Evolutionary conservation across 2,113 vertebrate genomes (phyloP), one percentile per base, ranked within the genome.

Genomic region (Oreamnos americanus): DNA sequence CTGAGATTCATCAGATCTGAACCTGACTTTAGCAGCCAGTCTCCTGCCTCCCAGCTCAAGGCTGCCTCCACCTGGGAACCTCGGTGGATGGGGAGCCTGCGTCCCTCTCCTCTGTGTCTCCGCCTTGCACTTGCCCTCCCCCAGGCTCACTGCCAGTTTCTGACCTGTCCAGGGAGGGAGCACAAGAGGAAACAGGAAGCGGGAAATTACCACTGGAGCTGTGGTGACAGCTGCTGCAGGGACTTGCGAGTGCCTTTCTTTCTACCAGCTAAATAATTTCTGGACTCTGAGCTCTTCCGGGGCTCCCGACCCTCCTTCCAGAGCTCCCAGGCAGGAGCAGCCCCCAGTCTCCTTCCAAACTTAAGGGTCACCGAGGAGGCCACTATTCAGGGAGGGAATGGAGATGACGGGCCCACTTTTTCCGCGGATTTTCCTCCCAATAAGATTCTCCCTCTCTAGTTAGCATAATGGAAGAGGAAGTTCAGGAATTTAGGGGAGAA

Each of bases 61-160:
- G 57, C 28, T 23, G 3, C 43, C 55, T 78, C 53, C 2, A 0
- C 1, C 30, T 47, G 26, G 87, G 82, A 47, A 19, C 83, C 91
- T 71, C 0, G 0, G 1, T 55, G 30, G 23, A 2, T 21, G 2
- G 49, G 30, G 25, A 62, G 43, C 88, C 74, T 58, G 39, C 33
- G 4, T 30, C 3, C 83, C 45, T 47, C n/a, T 51, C 10, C 26
- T 90, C 60, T 55, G 21, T 28, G 45, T 87, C 62, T 88, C 62
- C 2, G 3, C n/a, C 5, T 4, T 36, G 16, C 39, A 9, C 45
- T 74, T 84, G 6, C 43, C 26, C 43, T 26, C 21, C 45, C 30
- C 57, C 6, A 33, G 14, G 51, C 87, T 5, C 7, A 8, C 67
- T 47, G 85, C 87, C n/a, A 12, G 4, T 15, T 53, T 74, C 49